Evolutionary conservation across 2,888 invertebrate species (phyloP).

Genomic region (Willowsia nigromaculata): DNA sequence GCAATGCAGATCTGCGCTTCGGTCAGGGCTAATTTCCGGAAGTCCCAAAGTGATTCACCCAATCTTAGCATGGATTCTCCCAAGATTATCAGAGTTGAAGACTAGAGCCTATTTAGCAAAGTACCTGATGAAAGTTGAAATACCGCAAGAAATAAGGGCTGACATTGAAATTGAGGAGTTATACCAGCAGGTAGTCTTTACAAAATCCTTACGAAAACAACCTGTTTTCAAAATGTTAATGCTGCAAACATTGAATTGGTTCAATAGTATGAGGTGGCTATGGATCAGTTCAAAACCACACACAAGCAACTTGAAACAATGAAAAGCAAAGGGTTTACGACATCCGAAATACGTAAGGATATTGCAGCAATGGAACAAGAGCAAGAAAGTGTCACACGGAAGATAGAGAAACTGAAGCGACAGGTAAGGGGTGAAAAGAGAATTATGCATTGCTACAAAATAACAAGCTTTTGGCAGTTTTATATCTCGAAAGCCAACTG

Average conservation of each 20-base stretch:
- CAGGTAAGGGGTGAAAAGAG: no score
- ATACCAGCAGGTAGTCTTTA: slow-evolving; percentile 84
- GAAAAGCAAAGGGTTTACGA: slow-evolving; percentile 84
- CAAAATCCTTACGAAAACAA: no score
- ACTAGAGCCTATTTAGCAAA: slow-evolving; percentile 92
- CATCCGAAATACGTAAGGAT: slow-evolving; percentile 90
- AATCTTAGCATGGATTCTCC: slow-evolving; percentile 85
- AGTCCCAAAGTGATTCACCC: slow-evolving; percentile 83
- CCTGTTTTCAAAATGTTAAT: background rate
- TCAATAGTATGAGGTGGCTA: slow-evolving; percentile 85
- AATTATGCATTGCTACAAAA: no score
- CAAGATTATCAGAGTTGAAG: slow-evolving; percentile 87
- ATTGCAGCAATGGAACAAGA: slow-evolving; percentile 93
- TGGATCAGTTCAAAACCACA: slow-evolving; percentile 89
- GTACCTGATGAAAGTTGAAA: slow-evolving; percentile 85
- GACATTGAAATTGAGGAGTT: slow-evolving; percentile 88
- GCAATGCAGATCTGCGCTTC: slow-evolving; percentile 82
- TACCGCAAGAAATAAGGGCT: slow-evolving; percentile 87
- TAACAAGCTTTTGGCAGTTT: no score
- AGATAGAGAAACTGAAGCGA: slow-evolving; percentile 83
- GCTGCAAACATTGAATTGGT: background rate
- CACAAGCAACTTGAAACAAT: slow-evolving; percentile 87
- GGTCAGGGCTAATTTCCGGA: slow-evolving; percentile 86
- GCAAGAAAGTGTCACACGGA: slow-evolving; percentile 86
- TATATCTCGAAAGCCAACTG: background rate